Conservation (phyloP, 2,113 vertebrate genomes). For the Xenopus borealis region DNA sequence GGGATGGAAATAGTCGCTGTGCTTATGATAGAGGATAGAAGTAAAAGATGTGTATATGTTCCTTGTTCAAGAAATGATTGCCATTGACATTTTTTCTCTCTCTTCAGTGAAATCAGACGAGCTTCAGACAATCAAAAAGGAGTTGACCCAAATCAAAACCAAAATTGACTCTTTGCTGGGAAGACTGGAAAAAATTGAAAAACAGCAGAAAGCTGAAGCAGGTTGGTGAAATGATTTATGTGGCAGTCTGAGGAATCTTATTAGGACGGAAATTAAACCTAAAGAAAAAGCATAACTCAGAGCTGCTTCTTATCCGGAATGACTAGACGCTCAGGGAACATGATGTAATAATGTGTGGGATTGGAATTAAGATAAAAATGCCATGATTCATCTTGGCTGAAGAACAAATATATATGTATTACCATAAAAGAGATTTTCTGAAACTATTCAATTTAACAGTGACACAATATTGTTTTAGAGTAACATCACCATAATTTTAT, state of each 20-base stretch:
- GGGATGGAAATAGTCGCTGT: too few relatives aligned
- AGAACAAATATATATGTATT: too few relatives aligned
- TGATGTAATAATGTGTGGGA: conserved; percentile 21
- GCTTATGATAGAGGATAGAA: too few relatives aligned
- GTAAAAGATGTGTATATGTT: too few relatives aligned
- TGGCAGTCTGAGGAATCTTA: conserved; percentile 30
- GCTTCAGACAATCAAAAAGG: conserved; percentile 91
- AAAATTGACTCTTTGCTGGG: conserved; percentile 96
- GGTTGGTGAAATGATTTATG: conserved; percentile 70
- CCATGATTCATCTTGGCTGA: too few relatives aligned
- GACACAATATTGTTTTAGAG: too few relatives aligned
- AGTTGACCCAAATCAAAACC: conserved; percentile 94
- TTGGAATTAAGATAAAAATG: conserved; percentile 24
- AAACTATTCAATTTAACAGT: too few relatives aligned
- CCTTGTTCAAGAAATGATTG: too few relatives aligned
- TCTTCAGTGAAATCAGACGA: conserved; percentile 88
- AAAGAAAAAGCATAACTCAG: conserved; percentile 36
- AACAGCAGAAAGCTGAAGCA: conserved; percentile 84
- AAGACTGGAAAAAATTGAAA: conserved; percentile 93
- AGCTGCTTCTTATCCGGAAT: conserved; percentile 47
- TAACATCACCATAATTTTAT: too few relatives aligned
- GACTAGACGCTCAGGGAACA: conserved; percentile 14
- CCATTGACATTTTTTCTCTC: conserved; percentile 48
- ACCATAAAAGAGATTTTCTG: too few relatives aligned
- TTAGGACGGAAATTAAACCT: conserved; percentile 57